phyloP scores from a whole-genome alignment of 2,888 invertebrate species.

The Hesperia comma region DNA sequence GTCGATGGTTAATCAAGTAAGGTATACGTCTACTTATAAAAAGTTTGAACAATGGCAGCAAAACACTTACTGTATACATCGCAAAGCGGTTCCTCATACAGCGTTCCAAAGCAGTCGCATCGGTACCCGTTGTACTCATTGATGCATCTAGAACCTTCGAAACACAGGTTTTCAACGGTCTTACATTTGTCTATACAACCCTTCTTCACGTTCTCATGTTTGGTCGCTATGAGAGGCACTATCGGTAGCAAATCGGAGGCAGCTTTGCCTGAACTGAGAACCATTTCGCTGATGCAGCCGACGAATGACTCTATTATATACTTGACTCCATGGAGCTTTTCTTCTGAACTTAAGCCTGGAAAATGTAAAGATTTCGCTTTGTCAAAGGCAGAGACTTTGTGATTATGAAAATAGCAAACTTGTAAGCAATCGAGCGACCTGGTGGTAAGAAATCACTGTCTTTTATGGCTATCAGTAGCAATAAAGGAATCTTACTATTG shows the following conservation, averaged over 20 bases:
- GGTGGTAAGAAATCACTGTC: too few species aligned
- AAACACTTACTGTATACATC: constrained; percentile 92
- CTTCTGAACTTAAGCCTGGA: constrained; percentile 93
- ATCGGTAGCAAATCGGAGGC: constrained; percentile 92
- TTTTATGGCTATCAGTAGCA: too few species aligned
- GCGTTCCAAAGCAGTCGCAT: constrained; percentile 96
- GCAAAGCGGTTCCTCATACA: constrained; percentile 95
- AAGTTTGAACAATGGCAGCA: too few species aligned
- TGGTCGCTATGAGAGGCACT: constrained; percentile 92
- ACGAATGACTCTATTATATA: constrained; percentile 97
- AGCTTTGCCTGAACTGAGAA: constrained; percentile 93
- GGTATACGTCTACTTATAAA: too few species aligned
- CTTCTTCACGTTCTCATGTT: constrained; percentile 94
- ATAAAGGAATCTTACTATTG: too few species aligned
- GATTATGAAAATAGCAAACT: too few species aligned
- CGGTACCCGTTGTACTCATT: constrained; percentile 95
- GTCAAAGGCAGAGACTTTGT: neutral
- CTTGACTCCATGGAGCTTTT: constrained; percentile 94
- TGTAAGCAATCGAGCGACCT: too few species aligned
- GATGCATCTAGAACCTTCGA: constrained; percentile 93
- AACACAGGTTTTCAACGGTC: constrained; percentile 92
- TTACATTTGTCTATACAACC: constrained; percentile 94
- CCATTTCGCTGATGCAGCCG: constrained; percentile 94
- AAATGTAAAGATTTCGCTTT: constrained; percentile 4
- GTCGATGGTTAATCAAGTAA: too few species aligned